Base-by-base conservation (phyloP, 2,888 invertebrate genomes). In the Oscheius sp. region DNA sequence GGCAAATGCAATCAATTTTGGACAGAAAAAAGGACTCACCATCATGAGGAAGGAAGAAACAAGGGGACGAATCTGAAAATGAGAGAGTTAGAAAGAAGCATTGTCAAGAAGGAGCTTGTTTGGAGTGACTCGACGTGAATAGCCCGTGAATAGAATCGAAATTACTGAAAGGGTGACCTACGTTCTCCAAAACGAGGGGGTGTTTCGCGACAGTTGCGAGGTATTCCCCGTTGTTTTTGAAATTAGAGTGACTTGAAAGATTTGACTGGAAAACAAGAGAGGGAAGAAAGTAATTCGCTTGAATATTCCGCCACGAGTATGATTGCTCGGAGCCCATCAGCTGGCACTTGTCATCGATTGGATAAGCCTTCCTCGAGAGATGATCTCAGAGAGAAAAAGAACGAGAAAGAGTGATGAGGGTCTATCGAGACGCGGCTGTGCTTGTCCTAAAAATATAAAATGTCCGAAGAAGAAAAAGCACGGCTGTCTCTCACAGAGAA, bases 21-120 rank as follows among this genome's bases (percentile, higher is more conserved):
- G n/a, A n/a, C n/a, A n/a, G n/a, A n/a, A n/a, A n/a, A 47, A 47
- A 33, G 33, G 36, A 54, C 54, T 54, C 54, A 54, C 54, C 54
- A 54, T 54, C 33, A 54, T 54, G 32, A 33, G 4, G 54, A 51
- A 47, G 33, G 54, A 54, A 17, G 54, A 54, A n/a, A n/a, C n/a
- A n/a, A n/a, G n/a, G 32, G 17, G 33, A 51, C 28, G 28, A 36
- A 54, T 54, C 54, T 54, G 54, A 33, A 33, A 54, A 22, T 32
- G 33, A 54, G 20, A 20, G n/a, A n/a, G n/a, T n/a, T n/a, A 54
- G 33, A n/a, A 9, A 2, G 51, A n/a, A 32, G 30, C 9, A 28
- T n/a, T 30, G 51, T 17, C 3, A 26, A 26, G n/a, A 30, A 28
- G 17, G 28, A 20, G 41, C n/a, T 41, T 20, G 12, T 41, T 20